Base-by-base conservation (phyloP, 2,113 vertebrate species). In the Etia nguti region DNA sequence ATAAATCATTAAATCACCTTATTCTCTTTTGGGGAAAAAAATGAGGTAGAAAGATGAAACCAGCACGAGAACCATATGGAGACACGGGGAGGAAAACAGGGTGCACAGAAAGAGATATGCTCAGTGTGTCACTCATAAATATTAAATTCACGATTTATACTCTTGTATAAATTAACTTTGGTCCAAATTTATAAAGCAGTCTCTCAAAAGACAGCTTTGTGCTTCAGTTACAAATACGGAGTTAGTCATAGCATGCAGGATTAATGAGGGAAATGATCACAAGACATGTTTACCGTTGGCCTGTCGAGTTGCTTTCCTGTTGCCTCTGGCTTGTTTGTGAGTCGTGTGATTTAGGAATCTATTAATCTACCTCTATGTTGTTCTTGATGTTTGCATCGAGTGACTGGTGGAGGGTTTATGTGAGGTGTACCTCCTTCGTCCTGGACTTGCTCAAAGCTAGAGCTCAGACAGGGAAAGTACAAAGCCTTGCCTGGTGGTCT, bases 401-500 rank as follows among this genome's bases (percentile, higher is more conserved):
- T 50, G 75, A 88, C 29, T 80, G 57, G 50, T 26, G 80, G 77
- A 91, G 43, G 83, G 57, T 57, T 84, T 65, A 77, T 86, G 41
- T 77, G 86, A 90, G 70, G 84, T 79, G 62, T 48, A 79, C 79
- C 80, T 84, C 85, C 87, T 88, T 86, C 77, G 60, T 84, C 73
- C 84, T 18, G 36, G 83, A 83, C 83, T 83, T 90, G 79, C 86
- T 88, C 86, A 60, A 88, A 94, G 77, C 82, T 24, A 2, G 73
- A 83, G 83, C 88, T 93, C 86, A 93, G 68, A 73, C 85, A 95
- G 93, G 95, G 92, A 95, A 95, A 92, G 93, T 93, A 93, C 94
- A 94, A 94, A 94, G 91, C 86, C 92, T 92, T 91, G 86, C 94
- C 93, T 88, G 94, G 94, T 96, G 94, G 95, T 96, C 95, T 92